Evolutionary conservation across 2,888 invertebrate genomes (phyloP).

Genomic region (Dolichomitus sp.): DNA sequence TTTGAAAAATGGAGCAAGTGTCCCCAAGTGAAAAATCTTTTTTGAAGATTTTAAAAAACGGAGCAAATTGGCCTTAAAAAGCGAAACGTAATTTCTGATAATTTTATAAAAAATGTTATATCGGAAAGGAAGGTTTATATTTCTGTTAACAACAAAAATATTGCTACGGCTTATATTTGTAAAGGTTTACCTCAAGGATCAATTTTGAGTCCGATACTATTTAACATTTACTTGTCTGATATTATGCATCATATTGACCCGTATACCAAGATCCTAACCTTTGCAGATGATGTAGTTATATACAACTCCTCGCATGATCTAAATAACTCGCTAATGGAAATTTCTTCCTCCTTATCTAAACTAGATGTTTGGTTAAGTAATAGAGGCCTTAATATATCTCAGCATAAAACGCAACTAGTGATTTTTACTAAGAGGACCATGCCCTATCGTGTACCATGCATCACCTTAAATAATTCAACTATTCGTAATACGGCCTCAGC

Average conservation of each 20-base stretch:
- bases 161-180: neutral
- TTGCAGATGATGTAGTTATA: neutral
- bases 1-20: too few species aligned
- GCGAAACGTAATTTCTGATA: too few species aligned
- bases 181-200: slow-evolving; percentile 1
- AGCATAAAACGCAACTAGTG: neutral
- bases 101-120: too few species aligned
- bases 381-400: neutral
- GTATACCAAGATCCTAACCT: neutral
- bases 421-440: neutral
- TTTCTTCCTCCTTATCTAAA: neutral
- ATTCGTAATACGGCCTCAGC: neutral
- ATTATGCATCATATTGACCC: neutral
- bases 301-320: neutral
- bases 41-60: too few species aligned
- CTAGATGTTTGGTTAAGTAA: neutral
- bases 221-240: neutral
- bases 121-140: too few species aligned
- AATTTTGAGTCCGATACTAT: neutral
- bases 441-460: neutral
- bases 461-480: neutral
- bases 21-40: too few species aligned
- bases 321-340: too few species aligned
- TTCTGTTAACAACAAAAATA: neutral
- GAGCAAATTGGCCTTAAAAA: too few species aligned